Evolutionary conservation across 64 coral and sea anemone species (phyloP).

Genomic region (Trachythela sp.): DNA sequence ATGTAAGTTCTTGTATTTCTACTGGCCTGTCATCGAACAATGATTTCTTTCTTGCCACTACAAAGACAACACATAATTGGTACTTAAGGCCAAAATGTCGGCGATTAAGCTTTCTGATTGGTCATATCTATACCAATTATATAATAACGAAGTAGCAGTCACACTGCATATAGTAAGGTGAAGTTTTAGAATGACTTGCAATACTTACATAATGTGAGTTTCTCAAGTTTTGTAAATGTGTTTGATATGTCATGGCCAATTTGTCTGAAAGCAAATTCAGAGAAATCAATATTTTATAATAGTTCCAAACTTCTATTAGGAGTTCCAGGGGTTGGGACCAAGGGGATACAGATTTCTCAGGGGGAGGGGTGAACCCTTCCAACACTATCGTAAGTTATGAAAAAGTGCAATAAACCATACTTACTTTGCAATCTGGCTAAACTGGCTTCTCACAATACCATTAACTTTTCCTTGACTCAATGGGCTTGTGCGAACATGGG

Average conservation of each 20-base stretch:
- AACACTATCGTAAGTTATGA: too few relatives aligned
- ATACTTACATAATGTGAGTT: slow-evolving; percentile 88
- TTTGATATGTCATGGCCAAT: slow-evolving; percentile 95
- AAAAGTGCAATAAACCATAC: slow-evolving; percentile 24
- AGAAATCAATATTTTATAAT: not conserved
- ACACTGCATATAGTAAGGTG: too few relatives aligned
- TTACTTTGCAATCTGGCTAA: slow-evolving; percentile 97
- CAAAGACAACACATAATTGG: not conserved
- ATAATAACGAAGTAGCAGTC: too few relatives aligned
- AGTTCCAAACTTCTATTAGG: too few relatives aligned
- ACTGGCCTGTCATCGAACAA: slow-evolving; percentile 99
- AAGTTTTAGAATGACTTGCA: not conserved
- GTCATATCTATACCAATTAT: too few relatives aligned
- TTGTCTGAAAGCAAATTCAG: slow-evolving; percentile 53
- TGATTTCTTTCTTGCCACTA: slow-evolving; percentile 98
- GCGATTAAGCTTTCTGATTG: too few relatives aligned
- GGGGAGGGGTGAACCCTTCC: too few relatives aligned
- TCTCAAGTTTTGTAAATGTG: slow-evolving; percentile 97
- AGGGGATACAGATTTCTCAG: too few relatives aligned
- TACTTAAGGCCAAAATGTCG: too few relatives aligned
- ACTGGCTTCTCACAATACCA: slow-evolving; percentile 82
- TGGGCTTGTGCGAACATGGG: not conserved
- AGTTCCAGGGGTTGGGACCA: too few relatives aligned
- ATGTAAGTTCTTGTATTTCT: slow-evolving; percentile 98
- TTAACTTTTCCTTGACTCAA: not conserved